Evolutionary conservation across 2,888 invertebrate genomes (phyloP), one percentile per base, ranked within the genome.

Genomic region (Temnothorax rugatulus): DNA sequence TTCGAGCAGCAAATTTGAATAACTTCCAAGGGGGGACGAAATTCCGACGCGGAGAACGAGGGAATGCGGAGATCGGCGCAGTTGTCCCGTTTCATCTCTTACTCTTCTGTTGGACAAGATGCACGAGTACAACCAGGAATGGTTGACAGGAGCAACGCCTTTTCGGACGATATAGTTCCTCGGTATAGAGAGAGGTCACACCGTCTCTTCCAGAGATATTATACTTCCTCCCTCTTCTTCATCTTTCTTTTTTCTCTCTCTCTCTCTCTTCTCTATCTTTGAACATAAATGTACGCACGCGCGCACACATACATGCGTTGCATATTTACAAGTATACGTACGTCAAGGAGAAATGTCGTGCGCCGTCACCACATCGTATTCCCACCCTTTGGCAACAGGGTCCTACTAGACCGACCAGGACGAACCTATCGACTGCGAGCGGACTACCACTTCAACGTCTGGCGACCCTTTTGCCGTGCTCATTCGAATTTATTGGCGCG

Each of bases 401-500:
- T 85, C 85, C 90, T 88, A 88, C 86, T 89, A 85, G 90, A 88
- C 84, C 89, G 86, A 85, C 89, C 74, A 81, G 64, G 85, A 88
- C 88, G 86, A 90, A 83, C 83, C 88, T 87, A 90, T 90, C 90
- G 90, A 91, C 91, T 84, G 84, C 86, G 88, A 90, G 89, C 89
- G 88, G 87, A 88, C 90, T 88, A 93, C 94, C 94, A 94, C 94
- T 94, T 93, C 93, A 93, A 74, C 93, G 93, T 93, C 93, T 89
- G 90, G 91, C 93, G 94, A 94, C 93, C 94, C 93, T 93, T 93
- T 92, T 92, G 93, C 92, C 92, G 91, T 92, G 93, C 93, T 91
- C 93, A 94, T 94, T 94, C 93, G 93, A 93, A 94, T 93, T 94
- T 94, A 94, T 94, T 94, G 94, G 93, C 94, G 94, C 94, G 94